Evolutionary conservation across 2,888 invertebrate genomes (phyloP).

Genomic region (Agriopis marginaria): DNA sequence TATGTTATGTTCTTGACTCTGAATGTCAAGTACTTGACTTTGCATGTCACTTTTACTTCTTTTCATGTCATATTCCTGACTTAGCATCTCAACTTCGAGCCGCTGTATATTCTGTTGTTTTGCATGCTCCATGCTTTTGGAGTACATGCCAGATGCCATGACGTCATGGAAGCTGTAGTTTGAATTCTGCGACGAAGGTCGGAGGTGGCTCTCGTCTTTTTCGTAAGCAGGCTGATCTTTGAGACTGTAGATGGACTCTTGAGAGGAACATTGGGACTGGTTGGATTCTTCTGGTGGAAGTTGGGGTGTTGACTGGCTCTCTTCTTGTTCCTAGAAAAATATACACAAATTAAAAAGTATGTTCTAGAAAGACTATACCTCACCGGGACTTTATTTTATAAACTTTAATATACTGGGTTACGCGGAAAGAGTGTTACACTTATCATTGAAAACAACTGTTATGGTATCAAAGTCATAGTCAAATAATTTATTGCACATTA

Average conservation of each 20-base stretch:
- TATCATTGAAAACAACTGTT: no score
- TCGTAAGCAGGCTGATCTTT: slow-evolving; percentile 55
- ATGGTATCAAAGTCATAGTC: no score
- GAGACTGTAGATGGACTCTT: slow-evolving; percentile 63
- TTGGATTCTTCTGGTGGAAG: slow-evolving; percentile 57
- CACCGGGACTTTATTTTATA: no score
- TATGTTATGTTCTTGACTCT: background rate
- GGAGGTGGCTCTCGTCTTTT: slow-evolving; percentile 74
- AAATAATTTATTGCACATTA: no score
- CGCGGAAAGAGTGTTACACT: no score
- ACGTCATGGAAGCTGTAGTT: slow-evolving; percentile 78
- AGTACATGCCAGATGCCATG: slow-evolving; percentile 47
- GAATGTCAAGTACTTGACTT: background rate
- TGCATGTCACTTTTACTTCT: slow-evolving; percentile 31
- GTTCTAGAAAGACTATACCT: no score
- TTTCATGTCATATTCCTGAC: slow-evolving; percentile 12
- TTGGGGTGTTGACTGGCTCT: slow-evolving; percentile 40
- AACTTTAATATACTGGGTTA: no score
- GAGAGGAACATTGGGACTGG: slow-evolving; percentile 68
- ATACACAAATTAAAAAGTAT: background rate
- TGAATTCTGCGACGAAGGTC: slow-evolving; percentile 75
- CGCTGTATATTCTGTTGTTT: background rate
- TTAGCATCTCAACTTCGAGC: slow-evolving; percentile 1
- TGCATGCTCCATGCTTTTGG: slow-evolving; percentile 15
- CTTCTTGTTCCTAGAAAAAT: slow-evolving; percentile 42